These are phyloP conservation scores for Cremastinae sp. DNA, from an alignment of 2,888 invertebrate genomes.

Conservation along the genomic window DNA sequence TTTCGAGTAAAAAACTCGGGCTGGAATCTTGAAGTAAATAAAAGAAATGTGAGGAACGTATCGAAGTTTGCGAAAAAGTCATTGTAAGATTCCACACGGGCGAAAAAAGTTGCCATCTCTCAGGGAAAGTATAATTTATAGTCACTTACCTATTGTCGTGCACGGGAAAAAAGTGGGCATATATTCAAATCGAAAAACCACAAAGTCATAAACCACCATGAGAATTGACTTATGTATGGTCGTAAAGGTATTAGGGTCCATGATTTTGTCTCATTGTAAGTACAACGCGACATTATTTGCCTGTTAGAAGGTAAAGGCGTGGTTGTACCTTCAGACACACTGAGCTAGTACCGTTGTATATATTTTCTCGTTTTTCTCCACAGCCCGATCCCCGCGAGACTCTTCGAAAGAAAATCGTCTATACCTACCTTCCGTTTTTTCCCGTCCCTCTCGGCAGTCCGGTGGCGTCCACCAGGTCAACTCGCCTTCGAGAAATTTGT, in stretches of 20 bases:
- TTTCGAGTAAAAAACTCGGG: neutral
- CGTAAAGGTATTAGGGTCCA: slow-evolving; percentile 71
- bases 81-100: neutral
- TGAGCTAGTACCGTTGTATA: slow-evolving; percentile 66
- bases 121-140: slow-evolving; percentile 43
- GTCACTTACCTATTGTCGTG: slow-evolving; percentile 29
- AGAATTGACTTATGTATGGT: slow-evolving; percentile 62
- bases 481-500: slow-evolving; percentile 64
- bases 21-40: neutral
- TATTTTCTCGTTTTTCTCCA: slow-evolving; percentile 53
- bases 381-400: slow-evolving; percentile 62
- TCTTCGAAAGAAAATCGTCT: slow-evolving; percentile 61
- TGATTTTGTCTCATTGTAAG: slow-evolving; percentile 70
- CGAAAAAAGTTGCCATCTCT: slow-evolving; percentile 20
- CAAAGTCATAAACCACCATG: slow-evolving; percentile 44
- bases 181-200: slow-evolving; percentile 36
- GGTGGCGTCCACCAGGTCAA: slow-evolving; percentile 42
- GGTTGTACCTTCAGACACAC: slow-evolving; percentile 63
- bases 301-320: slow-evolving; percentile 64
- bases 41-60: slow-evolving; percentile 10
- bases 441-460: slow-evolving; percentile 31
- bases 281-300: slow-evolving; percentile 73
- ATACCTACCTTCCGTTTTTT: slow-evolving; percentile 47
- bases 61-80: slow-evolving; percentile 13
- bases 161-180: slow-evolving; percentile 23